Evolutionary conservation across 1,140 invertebrate genomes (phyloP).

Genomic region (Streblospio benedicti): DNA sequence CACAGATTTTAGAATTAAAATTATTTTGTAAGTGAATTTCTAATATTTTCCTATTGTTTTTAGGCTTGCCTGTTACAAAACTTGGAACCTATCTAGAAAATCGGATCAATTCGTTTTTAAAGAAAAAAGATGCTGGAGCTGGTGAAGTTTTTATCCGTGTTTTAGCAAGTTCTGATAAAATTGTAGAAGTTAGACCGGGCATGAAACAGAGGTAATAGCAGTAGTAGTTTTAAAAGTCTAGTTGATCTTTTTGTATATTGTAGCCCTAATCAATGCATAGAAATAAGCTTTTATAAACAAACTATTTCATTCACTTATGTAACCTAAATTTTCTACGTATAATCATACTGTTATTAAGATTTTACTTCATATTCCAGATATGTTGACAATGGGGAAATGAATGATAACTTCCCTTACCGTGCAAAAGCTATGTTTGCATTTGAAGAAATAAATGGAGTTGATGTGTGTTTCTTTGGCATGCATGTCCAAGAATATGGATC

Average conservation of each 20-base stretch:
- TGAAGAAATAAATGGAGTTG: conserved; percentile 94
- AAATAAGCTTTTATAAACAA: too few species aligned
- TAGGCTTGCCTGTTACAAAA: conserved; percentile 78
- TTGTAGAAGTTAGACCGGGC: conserved; percentile 95
- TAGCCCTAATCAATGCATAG: too few species aligned
- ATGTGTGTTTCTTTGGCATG: conserved; percentile 99
- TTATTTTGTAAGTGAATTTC: too few species aligned
- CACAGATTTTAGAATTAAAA: too few species aligned
- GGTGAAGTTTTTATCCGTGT: conserved; percentile 96
- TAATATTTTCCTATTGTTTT: conserved; percentile 1
- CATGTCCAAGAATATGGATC: conserved; percentile 99
- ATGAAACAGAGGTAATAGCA: conserved; percentile 74
- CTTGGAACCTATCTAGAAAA: conserved; percentile 94
- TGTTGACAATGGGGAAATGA: conserved; percentile 57
- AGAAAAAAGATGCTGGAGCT: conserved; percentile 85
- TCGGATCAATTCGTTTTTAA: conserved; percentile 93
- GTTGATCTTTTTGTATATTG: too few species aligned
- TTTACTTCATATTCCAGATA: too few species aligned
- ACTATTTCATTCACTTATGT: too few species aligned
- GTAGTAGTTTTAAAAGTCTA: too few species aligned
- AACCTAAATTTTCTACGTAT: too few species aligned
- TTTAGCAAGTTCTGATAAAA: conserved; percentile 92
- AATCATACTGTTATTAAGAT: too few species aligned
- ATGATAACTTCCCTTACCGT: conserved; percentile 74
- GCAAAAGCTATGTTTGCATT: conserved; percentile 99